A percentile compares a stretch with the other conserved stretches of the same genome.
These are phyloP conservation scores for Salpingus planirostris DNA, from an alignment of 2,888 invertebrate species.

Conservation along the genomic window DNA sequence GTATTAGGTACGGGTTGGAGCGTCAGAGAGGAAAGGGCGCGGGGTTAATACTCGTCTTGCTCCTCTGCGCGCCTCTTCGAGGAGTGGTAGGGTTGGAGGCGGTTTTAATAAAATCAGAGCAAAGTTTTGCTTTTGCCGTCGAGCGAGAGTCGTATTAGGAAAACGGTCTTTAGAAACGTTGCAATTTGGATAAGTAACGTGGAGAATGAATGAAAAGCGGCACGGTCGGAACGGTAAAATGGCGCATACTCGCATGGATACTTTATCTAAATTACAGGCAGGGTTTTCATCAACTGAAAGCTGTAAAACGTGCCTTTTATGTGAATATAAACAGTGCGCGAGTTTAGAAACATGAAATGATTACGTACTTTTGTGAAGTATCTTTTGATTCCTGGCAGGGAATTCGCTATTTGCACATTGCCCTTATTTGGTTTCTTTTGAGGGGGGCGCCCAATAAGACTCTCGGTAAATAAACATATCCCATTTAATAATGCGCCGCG, in stretches of 20 bases:
- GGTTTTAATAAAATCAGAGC: conserved; percentile 1
- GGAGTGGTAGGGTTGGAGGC: too few species aligned
- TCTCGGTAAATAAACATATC: conserved; percentile 16
- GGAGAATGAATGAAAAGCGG: conserved; percentile 26
- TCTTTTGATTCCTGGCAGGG: conserved; percentile 24
- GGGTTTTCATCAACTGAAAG: conserved; percentile 30
- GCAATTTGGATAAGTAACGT: conserved; percentile 35
- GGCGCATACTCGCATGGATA: conserved; percentile 23
- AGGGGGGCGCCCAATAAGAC: conserved; percentile 12
- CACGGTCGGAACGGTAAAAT: conserved; percentile 18
- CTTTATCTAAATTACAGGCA: conserved; percentile 34
- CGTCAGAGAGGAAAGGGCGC: too few species aligned
- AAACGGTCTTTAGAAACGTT: conserved; percentile 22
- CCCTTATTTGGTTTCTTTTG: conserved; percentile 16
- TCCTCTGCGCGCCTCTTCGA: too few species aligned
- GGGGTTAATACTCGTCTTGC: too few species aligned
- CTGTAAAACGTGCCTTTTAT: conserved; percentile 23
- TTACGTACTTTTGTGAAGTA: conserved; percentile 21
- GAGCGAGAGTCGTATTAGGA: neutral
- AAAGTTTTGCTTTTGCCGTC: neutral
- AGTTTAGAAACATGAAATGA: conserved; percentile 26
- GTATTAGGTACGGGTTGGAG: too few species aligned
- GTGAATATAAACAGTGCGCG: conserved; percentile 24
- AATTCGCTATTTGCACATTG: conserved; percentile 13
- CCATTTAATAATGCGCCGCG: conserved; percentile 24